Conservation (phyloP, 2,888 invertebrate species). For the Drosophila koepferae region DNA sequence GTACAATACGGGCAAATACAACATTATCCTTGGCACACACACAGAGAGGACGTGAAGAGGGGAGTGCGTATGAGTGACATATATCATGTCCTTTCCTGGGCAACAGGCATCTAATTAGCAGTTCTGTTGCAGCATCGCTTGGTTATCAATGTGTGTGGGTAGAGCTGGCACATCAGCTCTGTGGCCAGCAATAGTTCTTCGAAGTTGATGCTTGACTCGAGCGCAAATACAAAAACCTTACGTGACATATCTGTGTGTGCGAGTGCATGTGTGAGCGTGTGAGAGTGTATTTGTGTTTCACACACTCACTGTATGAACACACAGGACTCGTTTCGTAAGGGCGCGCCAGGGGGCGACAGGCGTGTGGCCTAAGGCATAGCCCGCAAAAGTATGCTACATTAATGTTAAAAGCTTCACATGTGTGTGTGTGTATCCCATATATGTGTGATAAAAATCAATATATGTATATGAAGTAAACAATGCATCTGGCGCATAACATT, state of each 20-base stretch:
- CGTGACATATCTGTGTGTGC: constrained; percentile 21
- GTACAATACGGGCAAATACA: constrained; percentile 2
- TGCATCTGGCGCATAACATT: constrained; percentile 44
- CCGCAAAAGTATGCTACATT: constrained; percentile 69
- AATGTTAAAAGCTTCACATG: constrained; percentile 26
- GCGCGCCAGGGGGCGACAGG: constrained; percentile 6
- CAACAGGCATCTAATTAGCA: constrained; percentile 29
- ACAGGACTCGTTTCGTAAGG: constrained; percentile 5
- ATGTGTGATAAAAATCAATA: constrained; percentile 46
- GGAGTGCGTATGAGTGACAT: not conserved
- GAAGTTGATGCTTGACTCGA: constrained; percentile 8
- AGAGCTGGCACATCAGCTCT: not conserved
- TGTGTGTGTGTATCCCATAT: not conserved
- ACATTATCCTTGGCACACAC: constrained; percentile 10
- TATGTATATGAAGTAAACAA: constrained; percentile 32
- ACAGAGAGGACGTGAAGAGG: not conserved
- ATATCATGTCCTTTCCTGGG: constrained; percentile 14
- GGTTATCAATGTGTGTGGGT: not conserved
- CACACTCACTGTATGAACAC: constrained; percentile 1
- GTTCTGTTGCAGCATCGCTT: constrained; percentile 7
- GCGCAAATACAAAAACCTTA: constrained; percentile 4
- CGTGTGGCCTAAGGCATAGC: constrained; percentile 36
- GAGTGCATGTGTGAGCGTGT: constrained; percentile 5
- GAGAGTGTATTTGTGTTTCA: not conserved
- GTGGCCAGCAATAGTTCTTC: not conserved